Conservation (phyloP, 2,888 invertebrate genomes). For the Gibbula magus region DNA sequence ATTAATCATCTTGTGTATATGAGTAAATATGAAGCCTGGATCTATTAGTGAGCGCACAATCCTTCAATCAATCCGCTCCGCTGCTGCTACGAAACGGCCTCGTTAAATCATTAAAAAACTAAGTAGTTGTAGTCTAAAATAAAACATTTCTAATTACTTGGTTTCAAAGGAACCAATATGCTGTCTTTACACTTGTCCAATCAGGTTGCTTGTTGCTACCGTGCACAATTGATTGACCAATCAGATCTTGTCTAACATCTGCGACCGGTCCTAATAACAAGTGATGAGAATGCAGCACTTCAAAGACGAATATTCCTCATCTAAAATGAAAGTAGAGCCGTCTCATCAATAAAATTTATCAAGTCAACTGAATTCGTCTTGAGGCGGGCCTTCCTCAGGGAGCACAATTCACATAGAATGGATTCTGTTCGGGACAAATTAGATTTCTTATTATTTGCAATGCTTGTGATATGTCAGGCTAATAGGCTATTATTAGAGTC, state of each 20-base stretch:
- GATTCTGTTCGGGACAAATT: conserved; percentile 14
- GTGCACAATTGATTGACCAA: not conserved
- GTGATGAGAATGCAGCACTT: not conserved
- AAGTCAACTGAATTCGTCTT: not conserved
- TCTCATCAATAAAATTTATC: conserved; percentile 22
- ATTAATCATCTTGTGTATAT: no score
- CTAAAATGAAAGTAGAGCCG: conserved; percentile 7
- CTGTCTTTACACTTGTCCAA: no score
- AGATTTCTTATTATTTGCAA: conserved; percentile 17
- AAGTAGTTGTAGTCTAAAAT: no score
- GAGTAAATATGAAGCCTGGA: no score
- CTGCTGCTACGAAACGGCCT: no score
- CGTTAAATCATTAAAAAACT: no score
- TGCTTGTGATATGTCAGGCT: not conserved
- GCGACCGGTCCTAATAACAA: not conserved
- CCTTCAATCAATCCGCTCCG: no score
- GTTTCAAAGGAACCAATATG: no score
- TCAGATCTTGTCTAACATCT: not conserved
- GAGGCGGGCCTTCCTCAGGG: not conserved
- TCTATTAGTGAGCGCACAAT: no score
- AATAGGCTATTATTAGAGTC: not conserved
- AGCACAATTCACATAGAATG: not conserved
- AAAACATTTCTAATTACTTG: no score
- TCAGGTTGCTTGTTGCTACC: no score
- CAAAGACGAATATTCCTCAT: conserved; percentile 7